Conservation (phyloP, 2,113 vertebrate species). For the Tenrec ecaudatus region DNA sequence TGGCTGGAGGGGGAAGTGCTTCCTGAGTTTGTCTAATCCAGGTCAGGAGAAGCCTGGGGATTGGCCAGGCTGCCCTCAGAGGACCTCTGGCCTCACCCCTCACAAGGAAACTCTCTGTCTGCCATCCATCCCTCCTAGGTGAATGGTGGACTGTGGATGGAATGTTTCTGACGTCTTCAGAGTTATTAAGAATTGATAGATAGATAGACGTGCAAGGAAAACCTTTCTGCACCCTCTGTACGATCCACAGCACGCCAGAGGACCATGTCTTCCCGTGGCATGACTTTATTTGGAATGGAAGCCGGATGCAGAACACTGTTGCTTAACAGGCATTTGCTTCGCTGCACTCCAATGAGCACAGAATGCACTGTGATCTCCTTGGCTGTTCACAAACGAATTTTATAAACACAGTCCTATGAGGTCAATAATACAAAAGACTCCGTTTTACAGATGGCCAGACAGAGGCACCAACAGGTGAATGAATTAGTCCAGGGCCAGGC, state of each 20-base stretch:
- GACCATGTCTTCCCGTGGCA: background rate
- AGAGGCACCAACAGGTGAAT: background rate
- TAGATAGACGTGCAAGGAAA: background rate
- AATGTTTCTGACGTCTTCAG: background rate
- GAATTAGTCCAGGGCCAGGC: background rate
- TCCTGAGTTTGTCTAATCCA: background rate
- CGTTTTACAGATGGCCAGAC: background rate
- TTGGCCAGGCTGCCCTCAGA: background rate
- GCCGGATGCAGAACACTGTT: background rate
- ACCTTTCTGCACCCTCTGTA: background rate
- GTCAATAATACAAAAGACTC: background rate
- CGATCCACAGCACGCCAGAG: background rate
- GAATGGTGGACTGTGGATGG: too few species aligned
- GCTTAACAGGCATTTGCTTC: background rate
- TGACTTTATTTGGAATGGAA: background rate
- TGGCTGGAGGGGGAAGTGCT: background rate
- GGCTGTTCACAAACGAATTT: too few species aligned
- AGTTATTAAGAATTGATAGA: background rate
- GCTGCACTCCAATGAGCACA: background rate
- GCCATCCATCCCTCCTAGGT: background rate
- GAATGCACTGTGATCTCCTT: background rate
- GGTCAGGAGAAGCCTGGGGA: background rate
- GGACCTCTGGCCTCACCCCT: background rate
- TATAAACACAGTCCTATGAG: background rate
- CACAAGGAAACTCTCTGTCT: background rate